Percentiles rank a stretch among this genome's conserved stretches.
These are phyloP conservation scores for Chlorospingus flavigularis DNA, from an alignment of 2,797 vertebrate species.

Conservation along the genomic window DNA sequence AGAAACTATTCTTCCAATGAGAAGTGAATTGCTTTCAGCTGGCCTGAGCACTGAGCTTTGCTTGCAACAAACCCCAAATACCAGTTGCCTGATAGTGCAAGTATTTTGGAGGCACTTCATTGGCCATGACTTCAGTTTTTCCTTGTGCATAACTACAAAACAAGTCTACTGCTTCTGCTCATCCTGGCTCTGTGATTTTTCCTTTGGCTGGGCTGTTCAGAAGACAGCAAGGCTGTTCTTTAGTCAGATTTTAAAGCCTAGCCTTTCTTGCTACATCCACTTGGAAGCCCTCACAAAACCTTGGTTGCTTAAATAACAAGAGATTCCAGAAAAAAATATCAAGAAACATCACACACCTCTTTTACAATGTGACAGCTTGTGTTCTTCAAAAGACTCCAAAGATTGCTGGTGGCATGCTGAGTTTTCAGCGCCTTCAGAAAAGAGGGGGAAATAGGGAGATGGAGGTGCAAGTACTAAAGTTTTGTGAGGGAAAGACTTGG, in stretches of 20 bases:
- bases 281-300: neutral
- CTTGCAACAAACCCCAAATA: neutral
- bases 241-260: neutral
- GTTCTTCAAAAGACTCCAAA: neutral
- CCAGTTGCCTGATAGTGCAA: constrained; percentile 7
- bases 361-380: neutral
- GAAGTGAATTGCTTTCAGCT: constrained; percentile 58
- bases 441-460: neutral
- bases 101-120: constrained; percentile 31
- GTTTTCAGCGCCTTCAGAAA: neutral
- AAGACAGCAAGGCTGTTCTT: neutral
- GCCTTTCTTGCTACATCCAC: neutral
- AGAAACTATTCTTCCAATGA: constrained; percentile 32
- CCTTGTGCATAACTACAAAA: neutral
- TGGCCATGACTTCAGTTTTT: neutral
- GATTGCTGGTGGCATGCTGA: neutral
- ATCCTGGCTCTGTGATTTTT: neutral
- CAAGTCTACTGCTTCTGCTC: neutral
- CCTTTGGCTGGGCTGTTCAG: neutral
- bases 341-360: neutral
- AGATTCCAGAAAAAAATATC: neutral
- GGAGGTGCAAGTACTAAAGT: neutral
- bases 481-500: neutral
- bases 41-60: neutral
- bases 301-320: neutral